These are phyloP conservation scores for Prenolepis imparis DNA, from an alignment of 2,888 invertebrate species.

Conservation along the genomic window DNA sequence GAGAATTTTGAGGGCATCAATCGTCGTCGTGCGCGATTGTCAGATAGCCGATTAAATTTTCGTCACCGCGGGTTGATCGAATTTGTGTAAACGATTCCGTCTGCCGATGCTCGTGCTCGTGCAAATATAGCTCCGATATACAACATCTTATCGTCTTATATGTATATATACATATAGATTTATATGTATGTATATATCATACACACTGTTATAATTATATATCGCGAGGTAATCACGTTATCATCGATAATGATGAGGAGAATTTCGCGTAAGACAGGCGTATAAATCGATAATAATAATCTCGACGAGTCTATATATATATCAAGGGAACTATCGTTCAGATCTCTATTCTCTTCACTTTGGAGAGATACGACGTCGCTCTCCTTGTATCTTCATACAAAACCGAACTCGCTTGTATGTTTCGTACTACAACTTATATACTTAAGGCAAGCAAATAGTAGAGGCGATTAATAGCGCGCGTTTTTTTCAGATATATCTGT, in stretches of 20 bases:
- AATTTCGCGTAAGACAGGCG: neutral
- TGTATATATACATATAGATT: too few species aligned
- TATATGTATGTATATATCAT: slow-evolving; percentile 19
- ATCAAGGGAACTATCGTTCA: slow-evolving; percentile 9
- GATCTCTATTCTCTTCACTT: slow-evolving; percentile 25
- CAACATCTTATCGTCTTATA: slow-evolving; percentile 9
- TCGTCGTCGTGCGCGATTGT: neutral
- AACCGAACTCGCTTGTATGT: slow-evolving; percentile 70
- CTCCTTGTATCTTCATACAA: slow-evolving; percentile 52
- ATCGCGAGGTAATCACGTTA: slow-evolving; percentile 11
- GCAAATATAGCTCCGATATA: slow-evolving; percentile 54
- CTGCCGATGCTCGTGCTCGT: slow-evolving; percentile 59
- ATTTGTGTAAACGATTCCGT: slow-evolving; percentile 61
- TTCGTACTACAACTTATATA: slow-evolving; percentile 65
- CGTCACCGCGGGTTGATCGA: slow-evolving; percentile 20
- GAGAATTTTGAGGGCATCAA: neutral
- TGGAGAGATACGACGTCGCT: slow-evolving; percentile 8
- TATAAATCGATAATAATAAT: slow-evolving; percentile 48
- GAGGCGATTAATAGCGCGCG: slow-evolving; percentile 46
- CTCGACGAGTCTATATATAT: neutral
- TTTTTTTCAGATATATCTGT: neutral
- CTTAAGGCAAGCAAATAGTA: slow-evolving; percentile 57
- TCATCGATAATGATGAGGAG: neutral
- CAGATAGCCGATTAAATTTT: slow-evolving; percentile 16
- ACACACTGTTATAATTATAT: slow-evolving; percentile 20